Conservation (phyloP, 2,113 vertebrate species). For the Pelecanus crispus region DNA sequence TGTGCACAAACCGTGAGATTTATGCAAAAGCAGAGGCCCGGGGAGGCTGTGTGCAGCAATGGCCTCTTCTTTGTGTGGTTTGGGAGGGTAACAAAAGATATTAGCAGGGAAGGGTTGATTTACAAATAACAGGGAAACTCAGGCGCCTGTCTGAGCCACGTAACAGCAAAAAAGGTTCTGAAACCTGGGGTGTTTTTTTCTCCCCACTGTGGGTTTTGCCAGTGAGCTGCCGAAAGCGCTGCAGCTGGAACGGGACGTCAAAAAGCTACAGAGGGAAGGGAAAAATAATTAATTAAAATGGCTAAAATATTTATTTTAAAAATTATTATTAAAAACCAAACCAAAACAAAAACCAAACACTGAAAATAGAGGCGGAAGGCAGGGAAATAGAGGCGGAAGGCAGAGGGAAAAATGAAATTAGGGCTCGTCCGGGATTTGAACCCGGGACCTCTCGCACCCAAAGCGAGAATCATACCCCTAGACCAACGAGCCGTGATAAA, state of each 20-base stretch:
- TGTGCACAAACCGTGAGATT: neutral
- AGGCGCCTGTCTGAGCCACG: neutral
- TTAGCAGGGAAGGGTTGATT: too few relatives aligned
- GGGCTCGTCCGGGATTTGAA: conserved; percentile 79
- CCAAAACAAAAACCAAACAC: neutral
- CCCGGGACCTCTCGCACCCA: conserved; percentile 80
- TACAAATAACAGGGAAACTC: neutral
- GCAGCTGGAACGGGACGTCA: neutral
- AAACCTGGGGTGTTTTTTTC: neutral
- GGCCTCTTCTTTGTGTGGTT: too few relatives aligned
- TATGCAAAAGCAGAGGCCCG: neutral
- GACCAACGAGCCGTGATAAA: conserved; percentile 66
- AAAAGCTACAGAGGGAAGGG: neutral
- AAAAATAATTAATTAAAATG: neutral
- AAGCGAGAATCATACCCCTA: conserved; percentile 81
- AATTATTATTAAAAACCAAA: neutral
- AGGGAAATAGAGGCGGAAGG: too few relatives aligned
- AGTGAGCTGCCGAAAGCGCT: neutral
- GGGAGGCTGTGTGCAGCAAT: too few relatives aligned
- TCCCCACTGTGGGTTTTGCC: accelerated
- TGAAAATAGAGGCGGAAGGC: too few relatives aligned
- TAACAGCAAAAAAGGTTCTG: neutral
- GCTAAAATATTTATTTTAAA: neutral
- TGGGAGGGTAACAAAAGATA: neutral
- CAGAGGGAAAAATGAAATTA: accelerated